Evolutionary conservation across 2,888 invertebrate species (phyloP).

Genomic region (Agonopterix arenella): DNA sequence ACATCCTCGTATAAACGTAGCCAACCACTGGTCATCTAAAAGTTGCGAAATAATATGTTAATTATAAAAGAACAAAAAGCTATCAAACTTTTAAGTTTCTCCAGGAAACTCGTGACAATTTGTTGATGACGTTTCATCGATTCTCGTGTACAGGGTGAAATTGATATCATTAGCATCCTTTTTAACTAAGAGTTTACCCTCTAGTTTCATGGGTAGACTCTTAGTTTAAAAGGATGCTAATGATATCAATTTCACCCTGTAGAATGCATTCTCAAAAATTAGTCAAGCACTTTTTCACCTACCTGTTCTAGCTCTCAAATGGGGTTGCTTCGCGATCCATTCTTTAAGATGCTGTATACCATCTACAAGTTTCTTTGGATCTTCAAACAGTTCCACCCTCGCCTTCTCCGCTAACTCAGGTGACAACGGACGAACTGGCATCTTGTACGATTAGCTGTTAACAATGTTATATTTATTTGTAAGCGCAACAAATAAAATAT

Average conservation of each 20-base stretch:
- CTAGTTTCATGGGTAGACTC: too few species aligned
- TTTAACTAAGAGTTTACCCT: too few species aligned
- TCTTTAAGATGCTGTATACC: slow-evolving; percentile 64
- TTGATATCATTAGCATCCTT: too few species aligned
- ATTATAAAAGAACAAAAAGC: too few species aligned
- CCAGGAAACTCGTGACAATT: background rate
- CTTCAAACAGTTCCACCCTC: slow-evolving; percentile 63
- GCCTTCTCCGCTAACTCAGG: slow-evolving; percentile 43
- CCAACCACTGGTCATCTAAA: slow-evolving; percentile 77
- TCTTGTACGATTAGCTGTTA: background rate
- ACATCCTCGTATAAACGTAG: slow-evolving; percentile 77
- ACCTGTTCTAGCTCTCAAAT: slow-evolving; percentile 57
- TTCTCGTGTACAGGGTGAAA: too few species aligned
- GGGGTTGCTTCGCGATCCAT: slow-evolving; percentile 71
- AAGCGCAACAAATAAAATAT: too few species aligned
- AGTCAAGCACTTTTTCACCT: background rate
- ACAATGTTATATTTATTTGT: too few species aligned
- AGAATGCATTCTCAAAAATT: too few species aligned
- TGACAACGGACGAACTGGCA: slow-evolving; percentile 22
- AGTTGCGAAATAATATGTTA: slow-evolving; percentile 3
- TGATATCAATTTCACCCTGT: too few species aligned
- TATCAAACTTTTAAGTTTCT: too few species aligned
- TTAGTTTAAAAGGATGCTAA: too few species aligned
- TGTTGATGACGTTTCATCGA: too few species aligned
- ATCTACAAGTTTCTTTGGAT: slow-evolving; percentile 47